These are phyloP conservation scores for Oostethus manadensis DNA, from an alignment of 2,113 vertebrate genomes.

Conservation along the genomic window DNA sequence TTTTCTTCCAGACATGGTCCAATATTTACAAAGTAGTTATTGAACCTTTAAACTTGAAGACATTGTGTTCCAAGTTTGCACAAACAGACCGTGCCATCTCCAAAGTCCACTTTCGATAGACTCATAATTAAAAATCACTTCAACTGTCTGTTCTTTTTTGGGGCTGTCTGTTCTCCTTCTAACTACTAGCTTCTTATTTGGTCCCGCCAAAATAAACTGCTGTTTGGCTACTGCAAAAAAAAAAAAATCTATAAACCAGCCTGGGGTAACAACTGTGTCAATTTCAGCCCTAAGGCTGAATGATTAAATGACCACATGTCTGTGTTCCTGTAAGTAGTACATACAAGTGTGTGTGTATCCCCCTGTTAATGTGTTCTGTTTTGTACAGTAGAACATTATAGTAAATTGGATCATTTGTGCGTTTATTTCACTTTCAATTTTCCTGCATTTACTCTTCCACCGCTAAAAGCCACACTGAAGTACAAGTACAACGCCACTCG, in stretches of 20 bases:
- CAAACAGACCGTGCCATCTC: not conserved
- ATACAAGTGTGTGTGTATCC: not conserved
- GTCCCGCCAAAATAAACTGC: constrained; percentile 16
- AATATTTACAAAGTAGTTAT: too few relatives aligned
- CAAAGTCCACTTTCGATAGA: not conserved
- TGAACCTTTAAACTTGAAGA: too few relatives aligned
- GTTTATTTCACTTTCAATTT: constrained; percentile 1
- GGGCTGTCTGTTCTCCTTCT: not conserved
- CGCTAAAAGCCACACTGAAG: not conserved
- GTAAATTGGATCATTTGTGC: constrained; percentile 1
- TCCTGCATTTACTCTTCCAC: not conserved
- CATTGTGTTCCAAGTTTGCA: not conserved
- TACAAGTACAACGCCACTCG: not conserved
- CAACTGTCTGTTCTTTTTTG: not conserved
- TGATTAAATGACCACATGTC: constrained; percentile 2
- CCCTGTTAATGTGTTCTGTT: not conserved
- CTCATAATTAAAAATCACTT: constrained; percentile 2
- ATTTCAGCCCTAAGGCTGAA: constrained; percentile 5
- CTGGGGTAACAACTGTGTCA: constrained; percentile 5
- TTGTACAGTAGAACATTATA: not conserved
- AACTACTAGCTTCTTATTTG: constrained; percentile 20
- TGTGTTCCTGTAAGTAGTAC: not conserved
- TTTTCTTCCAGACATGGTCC: too few relatives aligned
- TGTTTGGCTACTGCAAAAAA: constrained; percentile 6
- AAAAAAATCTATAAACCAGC: constrained; percentile 13